Conservation (phyloP, 2,888 invertebrate genomes). For the Polietes domitor region DNA sequence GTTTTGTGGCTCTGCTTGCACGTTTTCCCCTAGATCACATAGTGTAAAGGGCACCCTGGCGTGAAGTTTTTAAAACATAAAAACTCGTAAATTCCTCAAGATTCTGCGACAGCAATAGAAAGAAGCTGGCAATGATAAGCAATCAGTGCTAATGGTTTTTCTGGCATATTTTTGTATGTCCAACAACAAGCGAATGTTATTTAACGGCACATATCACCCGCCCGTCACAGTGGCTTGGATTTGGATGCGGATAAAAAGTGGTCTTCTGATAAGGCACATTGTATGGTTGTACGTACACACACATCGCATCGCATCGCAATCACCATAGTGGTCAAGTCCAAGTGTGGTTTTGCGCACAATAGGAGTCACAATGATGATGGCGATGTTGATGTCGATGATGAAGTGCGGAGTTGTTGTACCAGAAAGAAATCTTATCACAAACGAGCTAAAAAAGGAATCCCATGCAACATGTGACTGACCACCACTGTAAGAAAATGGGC, state of each 20-base stretch:
- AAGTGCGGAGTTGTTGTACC: background rate
- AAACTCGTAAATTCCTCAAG: background rate
- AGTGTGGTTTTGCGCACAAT: constrained; percentile 15
- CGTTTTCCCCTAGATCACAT: no score
- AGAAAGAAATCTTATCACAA: constrained; percentile 12
- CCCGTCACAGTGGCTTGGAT: background rate
- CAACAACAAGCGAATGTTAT: background rate
- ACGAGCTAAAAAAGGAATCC: constrained; percentile 31
- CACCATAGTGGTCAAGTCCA: constrained; percentile 9
- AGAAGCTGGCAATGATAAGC: constrained; percentile 54
- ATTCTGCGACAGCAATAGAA: constrained; percentile 16
- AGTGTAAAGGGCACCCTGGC: no score
- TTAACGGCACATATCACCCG: background rate
- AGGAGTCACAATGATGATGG: background rate
- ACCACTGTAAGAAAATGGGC: background rate
- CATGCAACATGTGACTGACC: constrained; percentile 16
- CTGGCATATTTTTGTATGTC: constrained; percentile 21
- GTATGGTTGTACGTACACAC: background rate
- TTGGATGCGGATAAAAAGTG: constrained; percentile 11
- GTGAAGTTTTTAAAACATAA: no score
- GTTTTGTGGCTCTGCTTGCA: no score
- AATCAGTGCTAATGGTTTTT: constrained; percentile 55
- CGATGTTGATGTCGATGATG: background rate
- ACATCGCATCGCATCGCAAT: background rate
- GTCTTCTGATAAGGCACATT: constrained; percentile 14